Base-by-base conservation (phyloP, 2,113 vertebrate genomes). In the Chaenocephalus aceratus region DNA sequence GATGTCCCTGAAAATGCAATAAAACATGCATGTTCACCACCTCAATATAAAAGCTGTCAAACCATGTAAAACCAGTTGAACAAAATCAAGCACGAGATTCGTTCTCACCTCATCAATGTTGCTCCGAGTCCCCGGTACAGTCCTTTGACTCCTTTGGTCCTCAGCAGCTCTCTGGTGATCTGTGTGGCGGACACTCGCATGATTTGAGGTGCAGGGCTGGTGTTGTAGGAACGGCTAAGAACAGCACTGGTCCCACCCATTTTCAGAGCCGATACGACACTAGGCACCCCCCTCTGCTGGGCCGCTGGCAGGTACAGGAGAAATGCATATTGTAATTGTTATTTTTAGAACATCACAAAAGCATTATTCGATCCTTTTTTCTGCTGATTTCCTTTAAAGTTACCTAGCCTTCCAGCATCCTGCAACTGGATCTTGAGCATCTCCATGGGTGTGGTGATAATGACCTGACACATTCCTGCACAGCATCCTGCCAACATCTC, bases 381-480 rank as follows among this genome's bases (percentile, higher is more conserved):
- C 23, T 16, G 44, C 21, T 30, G 11, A 16, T 21, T 56, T 75
- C 8, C 51, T 63, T 34, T 2, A 26, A 44, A 16, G 6, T 54
- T 83, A 96, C 96, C 94, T 30, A 96, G 89, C 82, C 96, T 94
- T 62, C 96, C 96, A 51, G 96, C 95, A 84, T 96, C 96, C 84
- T 96, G 96, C 57, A 96, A 75, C 91, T 96, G 96, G 70, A 96
- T 96, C 89, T 96, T 96, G 3, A 96, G 93, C 96, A 96, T 96
- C 83, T 96, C 96, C 96, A 96, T 96, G 0, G 96, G 96, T 10
- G 95, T 96, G 45, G 96, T 96, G 54, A 96, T 68, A 59, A 93
- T 90, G 34, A 96, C 96, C 80, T 96, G 96, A 80, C 96, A 96
- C 88, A 95, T 94, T 65, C 96, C 96, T n/a, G 96, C 96, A 58